Evolutionary conservation across 37 sponge, comb jelly and placozoan species (phyloP).

Genomic region (Cliona cf. orientalis): DNA sequence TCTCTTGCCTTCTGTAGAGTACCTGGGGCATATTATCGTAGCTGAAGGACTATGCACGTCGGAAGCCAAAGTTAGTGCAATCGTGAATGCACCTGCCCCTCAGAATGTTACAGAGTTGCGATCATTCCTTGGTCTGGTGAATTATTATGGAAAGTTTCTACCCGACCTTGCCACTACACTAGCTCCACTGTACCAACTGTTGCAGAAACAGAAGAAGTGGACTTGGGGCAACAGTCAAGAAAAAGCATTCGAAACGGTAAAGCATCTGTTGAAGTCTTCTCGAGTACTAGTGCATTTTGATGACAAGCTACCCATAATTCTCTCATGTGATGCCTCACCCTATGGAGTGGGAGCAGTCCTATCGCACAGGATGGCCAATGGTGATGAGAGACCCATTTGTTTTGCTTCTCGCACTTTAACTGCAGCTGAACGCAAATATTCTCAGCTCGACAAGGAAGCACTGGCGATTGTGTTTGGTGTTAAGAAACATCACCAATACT

Average conservation of each 20-base stretch:
- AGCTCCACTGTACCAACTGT: not conserved
- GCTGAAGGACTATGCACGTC: slow-evolving; percentile 1
- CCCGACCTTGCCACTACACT: slow-evolving; percentile 1
- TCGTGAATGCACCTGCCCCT: slow-evolving; percentile 12
- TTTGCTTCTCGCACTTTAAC: slow-evolving; percentile 1
- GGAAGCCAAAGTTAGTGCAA: not conserved
- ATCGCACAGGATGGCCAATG: slow-evolving; percentile 16
- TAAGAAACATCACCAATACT: slow-evolving; percentile 38
- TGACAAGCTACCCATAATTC: not conserved
- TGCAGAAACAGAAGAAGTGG: slow-evolving; percentile 13
- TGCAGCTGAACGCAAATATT: slow-evolving; percentile 14
- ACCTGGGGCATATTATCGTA: slow-evolving; percentile 6
- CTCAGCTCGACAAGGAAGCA: slow-evolving; percentile 18
- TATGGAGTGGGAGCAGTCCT: slow-evolving; percentile 37
- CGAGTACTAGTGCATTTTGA: slow-evolving; percentile 22
- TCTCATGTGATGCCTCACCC: slow-evolving; percentile 42
- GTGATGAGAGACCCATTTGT: slow-evolving; percentile 17
- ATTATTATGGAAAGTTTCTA: slow-evolving; percentile 25
- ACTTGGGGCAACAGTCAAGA: slow-evolving; percentile 19
- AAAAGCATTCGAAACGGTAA: slow-evolving; percentile 29
- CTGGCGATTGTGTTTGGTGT: slow-evolving; percentile 38
- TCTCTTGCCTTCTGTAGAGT: slow-evolving; percentile 24
- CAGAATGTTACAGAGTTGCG: not conserved
- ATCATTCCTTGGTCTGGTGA: slow-evolving; percentile 17
- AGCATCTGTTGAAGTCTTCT: slow-evolving; percentile 25